phyloP scores from a whole-genome alignment of 2,888 invertebrate genomes.

The Tinea trinotella region DNA sequence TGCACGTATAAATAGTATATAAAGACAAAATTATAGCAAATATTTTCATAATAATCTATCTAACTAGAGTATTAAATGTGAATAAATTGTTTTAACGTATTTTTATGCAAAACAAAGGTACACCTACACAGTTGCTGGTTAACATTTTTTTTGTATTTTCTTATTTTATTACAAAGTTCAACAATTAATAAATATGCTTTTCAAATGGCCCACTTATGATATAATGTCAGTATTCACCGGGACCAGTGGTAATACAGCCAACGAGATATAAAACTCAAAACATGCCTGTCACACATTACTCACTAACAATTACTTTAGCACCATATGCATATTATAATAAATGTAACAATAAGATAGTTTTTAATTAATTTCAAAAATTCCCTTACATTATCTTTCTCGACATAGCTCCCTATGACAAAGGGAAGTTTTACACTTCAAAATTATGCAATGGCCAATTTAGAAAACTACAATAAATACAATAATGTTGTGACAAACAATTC shows the following conservation, averaged over 20 bases:
- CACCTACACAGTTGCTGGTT: not conserved
- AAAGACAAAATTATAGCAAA: not conserved
- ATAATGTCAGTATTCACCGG: not conserved
- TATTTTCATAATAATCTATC: not conserved
- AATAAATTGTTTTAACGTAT: not conserved
- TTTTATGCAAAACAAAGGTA: not conserved
- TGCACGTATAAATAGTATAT: not conserved
- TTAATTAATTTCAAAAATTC: not conserved
- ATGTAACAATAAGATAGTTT: not conserved
- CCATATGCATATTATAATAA: slow-evolving; percentile 5
- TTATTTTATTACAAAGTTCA: not conserved
- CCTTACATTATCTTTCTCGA: too few relatives aligned
- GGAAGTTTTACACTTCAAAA: not conserved
- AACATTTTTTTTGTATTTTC: not conserved
- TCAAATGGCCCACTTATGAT: not conserved
- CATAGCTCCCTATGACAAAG: too few relatives aligned
- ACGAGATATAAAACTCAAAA: not conserved
- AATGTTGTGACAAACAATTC: slow-evolving; percentile 6
- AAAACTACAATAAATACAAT: slow-evolving; percentile 1
- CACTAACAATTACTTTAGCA: not conserved
- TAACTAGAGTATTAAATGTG: not conserved
- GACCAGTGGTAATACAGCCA: not conserved
- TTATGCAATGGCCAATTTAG: not conserved
- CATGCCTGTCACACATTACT: slow-evolving; percentile 7
- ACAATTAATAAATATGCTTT: not conserved